A percentile compares a stretch with the other conserved stretches of the same genome.
phyloP scores from a whole-genome alignment of 2,888 invertebrate species.

The Drosophila ezoana region DNA sequence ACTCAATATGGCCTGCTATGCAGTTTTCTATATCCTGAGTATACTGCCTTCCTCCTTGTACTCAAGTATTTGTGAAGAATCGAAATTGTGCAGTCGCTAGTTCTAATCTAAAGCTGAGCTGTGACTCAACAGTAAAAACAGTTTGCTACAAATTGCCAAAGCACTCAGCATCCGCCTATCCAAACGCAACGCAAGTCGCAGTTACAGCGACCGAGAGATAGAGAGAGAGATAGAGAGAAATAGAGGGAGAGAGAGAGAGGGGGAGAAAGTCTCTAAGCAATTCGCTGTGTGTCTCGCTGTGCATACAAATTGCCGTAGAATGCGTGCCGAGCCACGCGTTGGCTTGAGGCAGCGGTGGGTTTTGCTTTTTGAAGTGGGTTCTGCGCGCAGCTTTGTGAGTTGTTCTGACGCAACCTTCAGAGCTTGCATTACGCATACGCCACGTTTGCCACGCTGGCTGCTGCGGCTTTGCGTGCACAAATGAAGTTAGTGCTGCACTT shows the following conservation, averaged over 20 bases:
- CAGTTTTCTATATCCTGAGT: conserved; percentile 1
- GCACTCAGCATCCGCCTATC: conserved; percentile 77
- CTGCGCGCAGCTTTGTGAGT: conserved; percentile 22
- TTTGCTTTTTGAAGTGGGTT: conserved; percentile 8
- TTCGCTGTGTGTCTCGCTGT: conserved; percentile 12
- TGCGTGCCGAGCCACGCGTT: conserved; percentile 15
- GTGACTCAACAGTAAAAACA: conserved; percentile 21
- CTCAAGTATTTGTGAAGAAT: conserved; percentile 13
- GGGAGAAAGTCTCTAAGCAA: background rate
- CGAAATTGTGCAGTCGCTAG: conserved; percentile 5
- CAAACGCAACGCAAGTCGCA: conserved; percentile 61
- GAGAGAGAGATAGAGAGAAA: background rate
- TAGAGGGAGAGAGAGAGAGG: background rate
- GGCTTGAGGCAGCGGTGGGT: background rate
- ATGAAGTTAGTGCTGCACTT: conserved; percentile 77
- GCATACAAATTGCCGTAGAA: conserved; percentile 41
- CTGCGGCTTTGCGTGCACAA: conserved; percentile 65
- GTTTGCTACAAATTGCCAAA: conserved; percentile 75
- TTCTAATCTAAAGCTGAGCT: conserved; percentile 19
- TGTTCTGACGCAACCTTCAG: conserved; percentile 36
- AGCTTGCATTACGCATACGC: conserved; percentile 68
- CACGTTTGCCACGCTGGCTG: conserved; percentile 45
- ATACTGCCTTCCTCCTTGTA: conserved; percentile 20
- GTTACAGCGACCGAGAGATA: background rate
- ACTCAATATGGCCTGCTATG: background rate